A percentile compares a stretch with the other conserved stretches of the same genome.
Conservation (phyloP, 2,888 invertebrate species). For the Leucoptera coffeella region DNA sequence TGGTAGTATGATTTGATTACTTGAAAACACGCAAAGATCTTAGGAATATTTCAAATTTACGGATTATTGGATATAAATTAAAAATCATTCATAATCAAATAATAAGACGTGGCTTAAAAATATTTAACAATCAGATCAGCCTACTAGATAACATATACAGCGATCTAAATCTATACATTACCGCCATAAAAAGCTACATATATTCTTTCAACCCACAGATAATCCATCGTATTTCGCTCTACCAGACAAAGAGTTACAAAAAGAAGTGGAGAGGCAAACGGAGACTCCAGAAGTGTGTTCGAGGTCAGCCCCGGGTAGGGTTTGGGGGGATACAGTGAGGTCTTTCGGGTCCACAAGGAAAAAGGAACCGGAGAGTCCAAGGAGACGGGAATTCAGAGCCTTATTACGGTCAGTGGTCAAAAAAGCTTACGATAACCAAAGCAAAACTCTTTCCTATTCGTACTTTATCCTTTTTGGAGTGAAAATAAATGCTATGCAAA, state of each 20-base stretch:
- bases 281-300: slow-evolving; percentile 52
- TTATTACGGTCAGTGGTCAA: too few species aligned
- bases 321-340: slow-evolving; percentile 40
- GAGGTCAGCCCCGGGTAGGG: slow-evolving; percentile 61
- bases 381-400: slow-evolving; percentile 50
- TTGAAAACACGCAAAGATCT: too few species aligned
- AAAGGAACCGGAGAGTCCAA: slow-evolving; percentile 34
- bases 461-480: too few species aligned
- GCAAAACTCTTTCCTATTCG: too few species aligned
- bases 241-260: slow-evolving; percentile 42
- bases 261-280: slow-evolving; percentile 17
- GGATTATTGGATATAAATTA: too few species aligned
- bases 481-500: too few species aligned
- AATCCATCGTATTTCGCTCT: slow-evolving; percentile 74
- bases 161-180: neutral
- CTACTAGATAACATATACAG: slow-evolving; percentile 1
- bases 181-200: too few species aligned
- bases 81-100: too few species aligned
- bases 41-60: too few species aligned
- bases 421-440: too few species aligned
- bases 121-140: neutral
- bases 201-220: slow-evolving; percentile 58
- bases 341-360: slow-evolving; percentile 29
- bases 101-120: too few species aligned
- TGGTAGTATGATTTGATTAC: too few species aligned